These are phyloP conservation scores for Chionis minor DNA, from an alignment of 2,113 vertebrate genomes.

Conservation along the genomic window DNA sequence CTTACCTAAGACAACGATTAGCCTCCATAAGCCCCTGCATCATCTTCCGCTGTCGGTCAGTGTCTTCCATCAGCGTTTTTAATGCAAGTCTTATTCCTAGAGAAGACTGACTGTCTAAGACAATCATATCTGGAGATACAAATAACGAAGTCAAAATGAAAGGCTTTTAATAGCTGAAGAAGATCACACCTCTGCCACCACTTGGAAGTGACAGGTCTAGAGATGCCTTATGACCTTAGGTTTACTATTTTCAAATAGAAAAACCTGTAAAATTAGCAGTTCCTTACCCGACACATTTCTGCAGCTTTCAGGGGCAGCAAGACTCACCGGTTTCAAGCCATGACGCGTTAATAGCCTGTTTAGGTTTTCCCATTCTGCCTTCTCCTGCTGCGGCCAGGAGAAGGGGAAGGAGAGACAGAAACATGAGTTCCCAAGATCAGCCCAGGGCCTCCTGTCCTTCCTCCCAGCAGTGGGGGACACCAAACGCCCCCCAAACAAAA, in stretches of 20 bases:
- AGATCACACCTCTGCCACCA: background rate
- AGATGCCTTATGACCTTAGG: background rate
- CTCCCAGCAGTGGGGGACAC: background rate
- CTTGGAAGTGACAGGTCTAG: background rate
- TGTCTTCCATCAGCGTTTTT: constrained; percentile 81
- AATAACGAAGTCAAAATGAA: background rate
- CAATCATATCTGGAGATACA: constrained; percentile 74
- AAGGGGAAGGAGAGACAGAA: background rate
- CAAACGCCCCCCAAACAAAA: background rate
- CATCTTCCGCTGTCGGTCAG: constrained; percentile 79
- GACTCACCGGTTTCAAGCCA: constrained; percentile 81
- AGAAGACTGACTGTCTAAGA: constrained; percentile 81
- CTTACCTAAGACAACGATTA: constrained; percentile 86
- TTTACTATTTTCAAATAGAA: background rate
- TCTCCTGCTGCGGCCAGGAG: constrained; percentile 67
- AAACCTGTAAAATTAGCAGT: background rate
- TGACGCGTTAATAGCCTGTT: constrained; percentile 78
- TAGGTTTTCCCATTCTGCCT: constrained; percentile 82
- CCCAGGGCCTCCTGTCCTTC: background rate
- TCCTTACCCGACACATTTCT: constrained; percentile 76
- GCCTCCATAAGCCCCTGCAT: constrained; percentile 84
- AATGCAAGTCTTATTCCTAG: constrained; percentile 77
- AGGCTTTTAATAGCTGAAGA: background rate
- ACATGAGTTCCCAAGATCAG: background rate
- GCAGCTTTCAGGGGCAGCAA: constrained; percentile 70